These are phyloP conservation scores for Stratiomys singularior DNA, from an alignment of 2,888 invertebrate genomes.

Conservation along the genomic window DNA sequence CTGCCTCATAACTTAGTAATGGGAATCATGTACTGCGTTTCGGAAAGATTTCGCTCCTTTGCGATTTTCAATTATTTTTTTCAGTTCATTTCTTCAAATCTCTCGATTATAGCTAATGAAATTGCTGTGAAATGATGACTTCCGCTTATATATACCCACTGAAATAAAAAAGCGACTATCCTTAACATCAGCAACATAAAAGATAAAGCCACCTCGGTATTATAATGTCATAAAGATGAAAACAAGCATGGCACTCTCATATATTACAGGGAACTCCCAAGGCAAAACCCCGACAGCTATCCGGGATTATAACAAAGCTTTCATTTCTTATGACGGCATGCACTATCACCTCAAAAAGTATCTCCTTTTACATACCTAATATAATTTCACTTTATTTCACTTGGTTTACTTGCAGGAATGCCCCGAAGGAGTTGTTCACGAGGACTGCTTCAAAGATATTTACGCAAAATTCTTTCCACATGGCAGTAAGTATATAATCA, in stretches of 20 bases:
- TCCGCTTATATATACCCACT: no score
- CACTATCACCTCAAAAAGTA: background rate
- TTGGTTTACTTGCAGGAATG: slow-evolving; percentile 80
- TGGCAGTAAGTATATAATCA: slow-evolving; percentile 82
- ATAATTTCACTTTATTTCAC: slow-evolving; percentile 11
- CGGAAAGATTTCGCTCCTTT: no score
- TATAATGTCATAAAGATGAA: background rate
- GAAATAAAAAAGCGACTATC: no score
- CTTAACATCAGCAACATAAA: background rate
- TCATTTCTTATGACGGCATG: background rate
- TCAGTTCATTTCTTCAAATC: no score
- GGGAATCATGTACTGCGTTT: no score
- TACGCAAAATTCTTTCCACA: slow-evolving; percentile 98
- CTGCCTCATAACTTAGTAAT: no score
- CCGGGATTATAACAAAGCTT: background rate
- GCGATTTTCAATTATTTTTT: no score
- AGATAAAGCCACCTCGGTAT: background rate
- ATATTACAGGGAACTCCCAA: no score
- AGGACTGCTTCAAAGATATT: slow-evolving; percentile 97
- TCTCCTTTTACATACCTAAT: background rate
- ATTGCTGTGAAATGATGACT: no score
- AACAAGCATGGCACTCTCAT: background rate
- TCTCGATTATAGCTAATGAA: no score
- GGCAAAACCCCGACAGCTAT: background rate
- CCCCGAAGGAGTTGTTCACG: slow-evolving; percentile 96